These are phyloP conservation scores for Melangyna quadrimaculata DNA, from an alignment of 2,888 invertebrate genomes.

Conservation along the genomic window DNA sequence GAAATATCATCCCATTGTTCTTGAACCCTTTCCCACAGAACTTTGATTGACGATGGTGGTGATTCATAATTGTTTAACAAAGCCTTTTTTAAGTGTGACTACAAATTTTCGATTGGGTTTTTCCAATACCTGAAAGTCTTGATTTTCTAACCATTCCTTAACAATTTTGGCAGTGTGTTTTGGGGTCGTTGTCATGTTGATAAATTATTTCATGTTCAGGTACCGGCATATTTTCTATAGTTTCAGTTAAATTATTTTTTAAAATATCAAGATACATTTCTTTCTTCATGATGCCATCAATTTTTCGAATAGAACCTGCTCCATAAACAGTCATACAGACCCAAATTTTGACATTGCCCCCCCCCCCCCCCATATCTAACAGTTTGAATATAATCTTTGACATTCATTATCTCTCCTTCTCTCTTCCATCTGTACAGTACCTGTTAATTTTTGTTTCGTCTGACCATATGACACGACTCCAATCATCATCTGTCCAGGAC, in stretches of 20 bases:
- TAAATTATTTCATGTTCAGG: background rate
- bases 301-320: no score
- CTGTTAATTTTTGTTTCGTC: background rate
- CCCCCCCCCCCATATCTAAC: background rate
- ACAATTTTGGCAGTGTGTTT: background rate
- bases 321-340: background rate
- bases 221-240: background rate
- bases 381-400: background rate
- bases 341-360: background rate
- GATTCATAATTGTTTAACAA: background rate
- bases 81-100: background rate
- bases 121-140: no score
- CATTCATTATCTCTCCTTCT: background rate
- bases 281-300: no score
- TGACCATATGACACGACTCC: no score
- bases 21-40: background rate
- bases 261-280: background rate
- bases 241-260: background rate
- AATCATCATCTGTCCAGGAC: background rate
- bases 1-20: background rate
- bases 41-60: background rate
- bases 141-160: no score
- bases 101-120: background rate
- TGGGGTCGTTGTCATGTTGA: background rate
- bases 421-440: background rate